phyloP scores from a whole-genome alignment of 2,888 invertebrate species.

The Galeruca laticollis region DNA sequence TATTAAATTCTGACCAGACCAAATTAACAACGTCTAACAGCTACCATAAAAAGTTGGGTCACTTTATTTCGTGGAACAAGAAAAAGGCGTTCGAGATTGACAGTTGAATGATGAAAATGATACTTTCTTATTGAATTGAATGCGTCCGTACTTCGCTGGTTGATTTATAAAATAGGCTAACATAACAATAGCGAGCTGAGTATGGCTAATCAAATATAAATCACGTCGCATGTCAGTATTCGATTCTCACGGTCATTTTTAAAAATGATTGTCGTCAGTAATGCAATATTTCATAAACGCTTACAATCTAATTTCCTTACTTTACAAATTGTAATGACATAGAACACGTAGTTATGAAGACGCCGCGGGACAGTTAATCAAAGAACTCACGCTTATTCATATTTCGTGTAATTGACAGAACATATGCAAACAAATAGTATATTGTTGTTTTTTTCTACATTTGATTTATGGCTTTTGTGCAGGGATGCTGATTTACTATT shows the following conservation, averaged over 20 bases:
- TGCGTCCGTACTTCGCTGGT: neutral
- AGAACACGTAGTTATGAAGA: too few relatives aligned
- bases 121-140: constrained; percentile 16
- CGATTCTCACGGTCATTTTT: constrained; percentile 9
- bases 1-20: constrained; percentile 20
- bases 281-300: too few relatives aligned
- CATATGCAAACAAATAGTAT: too few relatives aligned
- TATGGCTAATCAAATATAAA: constrained; percentile 22
- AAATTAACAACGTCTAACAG: constrained; percentile 21
- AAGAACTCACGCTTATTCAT: too few relatives aligned
- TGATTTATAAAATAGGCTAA: constrained; percentile 9
- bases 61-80: neutral
- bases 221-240: constrained; percentile 1
- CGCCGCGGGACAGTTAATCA: too few relatives aligned
- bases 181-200: constrained; percentile 14
- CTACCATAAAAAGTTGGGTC: constrained; percentile 23
- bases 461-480: too few relatives aligned
- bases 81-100: constrained; percentile 21
- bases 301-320: too few relatives aligned
- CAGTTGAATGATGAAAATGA: constrained; percentile 26
- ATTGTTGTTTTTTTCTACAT: too few relatives aligned
- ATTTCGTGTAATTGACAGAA: too few relatives aligned
- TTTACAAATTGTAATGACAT: too few relatives aligned
- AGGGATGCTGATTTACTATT: too few relatives aligned
- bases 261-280: neutral